Evolutionary conservation across 1,140 invertebrate species (phyloP), one percentile per base, ranked within the genome.

Genomic region (Bombus huntii): DNA sequence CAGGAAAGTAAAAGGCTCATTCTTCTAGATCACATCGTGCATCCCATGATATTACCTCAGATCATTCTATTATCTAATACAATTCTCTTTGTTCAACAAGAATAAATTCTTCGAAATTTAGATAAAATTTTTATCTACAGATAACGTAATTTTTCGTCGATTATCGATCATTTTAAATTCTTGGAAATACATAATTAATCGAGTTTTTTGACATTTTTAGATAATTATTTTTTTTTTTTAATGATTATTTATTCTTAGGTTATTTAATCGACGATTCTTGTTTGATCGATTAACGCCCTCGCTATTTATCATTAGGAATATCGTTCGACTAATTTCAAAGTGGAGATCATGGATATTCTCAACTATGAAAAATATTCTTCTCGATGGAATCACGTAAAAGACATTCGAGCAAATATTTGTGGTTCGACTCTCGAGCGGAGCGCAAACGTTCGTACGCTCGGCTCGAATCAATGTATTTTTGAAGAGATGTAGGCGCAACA

Each of bases 401-500:
- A 22, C 25, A 3, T 42, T n/a, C 8, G 13, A 9, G 47, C 37
- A 71, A 78, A 42, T 44, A 34, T 57, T 57, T 57, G 34, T 28
- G 31, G 6, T 31, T 57, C 37, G 37, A 83, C 34, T 70, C 39
- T 39, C 34, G 39, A n/a, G 42, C 15, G 39, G 53, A 44, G 65
- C 10, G 42, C 25, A 53, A 80, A 70, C 15, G 39, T 79, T n/a
- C 13, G 53, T 37, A 37, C 9, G 39, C 31, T 62, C 57, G 42
- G 15, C 34, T 77, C 72, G 80, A 57, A 81, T 81, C 70, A 71
- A 53, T 65, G 59, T 73, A 87, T 87, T 87, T 87, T 74, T 89
- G 77, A 79, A 81, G 31, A 70, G 72, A 79, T n/a, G 78, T 70
- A 84, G 82, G 86, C 90, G 88, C 91, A 92, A 92, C 90, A 91